Evolutionary conservation across 2,888 invertebrate genomes (phyloP).

Genomic region (Apodemia duryi): DNA sequence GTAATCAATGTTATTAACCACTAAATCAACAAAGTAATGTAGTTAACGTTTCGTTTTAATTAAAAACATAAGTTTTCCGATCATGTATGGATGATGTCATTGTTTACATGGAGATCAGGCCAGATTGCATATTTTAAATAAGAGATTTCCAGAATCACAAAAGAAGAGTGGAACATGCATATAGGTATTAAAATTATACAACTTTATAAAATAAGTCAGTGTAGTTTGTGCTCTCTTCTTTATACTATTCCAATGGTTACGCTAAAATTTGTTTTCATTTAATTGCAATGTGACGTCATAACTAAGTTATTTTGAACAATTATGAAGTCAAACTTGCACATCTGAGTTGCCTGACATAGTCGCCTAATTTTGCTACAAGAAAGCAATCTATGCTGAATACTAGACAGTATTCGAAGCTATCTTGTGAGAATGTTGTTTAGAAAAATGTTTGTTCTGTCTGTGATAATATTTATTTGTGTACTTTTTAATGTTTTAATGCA

Average conservation of each 20-base stretch:
- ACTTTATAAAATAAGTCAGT: not conserved
- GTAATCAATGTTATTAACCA: not conserved
- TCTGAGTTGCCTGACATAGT: no score
- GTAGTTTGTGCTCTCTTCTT: not conserved
- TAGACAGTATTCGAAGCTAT: not conserved
- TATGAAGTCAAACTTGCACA: not conserved
- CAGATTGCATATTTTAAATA: conserved; percentile 14
- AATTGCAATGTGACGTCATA: not conserved
- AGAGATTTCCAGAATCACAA: conserved; percentile 10
- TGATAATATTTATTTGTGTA: conserved; percentile 33
- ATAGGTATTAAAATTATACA: not conserved
- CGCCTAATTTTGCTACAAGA: no score
- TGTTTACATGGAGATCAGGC: conserved; percentile 14
- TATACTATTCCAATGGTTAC: not conserved
- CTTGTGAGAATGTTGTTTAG: not conserved
- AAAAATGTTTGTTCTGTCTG: conserved; percentile 13
- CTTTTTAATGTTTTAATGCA: conserved; percentile 26
- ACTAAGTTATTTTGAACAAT: not conserved
- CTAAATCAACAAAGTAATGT: not conserved
- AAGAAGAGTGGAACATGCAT: conserved; percentile 1
- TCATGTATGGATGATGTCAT: conserved; percentile 14
- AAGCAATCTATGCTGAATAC: not conserved
- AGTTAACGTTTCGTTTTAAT: not conserved
- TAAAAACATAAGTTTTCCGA: conserved; percentile 1
- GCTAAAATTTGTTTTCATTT: not conserved